Evolutionary conservation across 2,797 vertebrate genomes (phyloP).

Genomic region (Halcyon smyrnensis): DNA sequence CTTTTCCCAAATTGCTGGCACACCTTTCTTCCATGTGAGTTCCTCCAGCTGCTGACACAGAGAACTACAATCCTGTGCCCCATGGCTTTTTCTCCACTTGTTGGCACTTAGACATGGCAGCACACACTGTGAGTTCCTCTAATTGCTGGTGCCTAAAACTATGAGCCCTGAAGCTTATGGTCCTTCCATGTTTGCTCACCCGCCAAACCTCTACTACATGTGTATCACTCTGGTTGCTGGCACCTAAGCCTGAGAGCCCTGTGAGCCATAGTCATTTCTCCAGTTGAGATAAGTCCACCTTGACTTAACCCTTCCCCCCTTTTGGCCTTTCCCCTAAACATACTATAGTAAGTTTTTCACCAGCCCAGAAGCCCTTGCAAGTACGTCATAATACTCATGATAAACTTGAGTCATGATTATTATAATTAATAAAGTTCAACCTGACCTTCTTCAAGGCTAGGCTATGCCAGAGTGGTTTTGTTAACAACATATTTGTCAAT

Average conservation of each 20-base stretch:
- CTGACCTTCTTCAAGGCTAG: background rate
- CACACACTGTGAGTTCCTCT: background rate
- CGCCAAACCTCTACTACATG: background rate
- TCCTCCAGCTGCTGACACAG: background rate
- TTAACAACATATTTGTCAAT: background rate
- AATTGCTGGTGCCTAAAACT: background rate
- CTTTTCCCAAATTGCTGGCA: too few relatives aligned
- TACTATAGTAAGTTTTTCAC: too few relatives aligned
- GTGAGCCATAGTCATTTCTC: background rate
- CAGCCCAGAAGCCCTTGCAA: background rate
- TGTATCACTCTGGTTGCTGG: background rate
- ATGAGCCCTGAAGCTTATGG: background rate
- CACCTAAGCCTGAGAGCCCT: background rate
- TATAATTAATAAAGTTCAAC: background rate
- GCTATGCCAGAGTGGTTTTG: background rate
- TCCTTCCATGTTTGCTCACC: background rate
- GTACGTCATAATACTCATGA: background rate
- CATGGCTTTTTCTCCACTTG: background rate
- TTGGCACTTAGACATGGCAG: background rate
- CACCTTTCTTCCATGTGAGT: too few relatives aligned
- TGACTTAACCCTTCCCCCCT: too few relatives aligned
- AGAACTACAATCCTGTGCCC: background rate
- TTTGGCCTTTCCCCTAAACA: too few relatives aligned
- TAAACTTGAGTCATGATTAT: background rate
- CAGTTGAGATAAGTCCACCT: too few relatives aligned